These are phyloP conservation scores for Hydroisotoma schaefferi DNA, from an alignment of 2,888 invertebrate genomes.

Conservation along the genomic window DNA sequence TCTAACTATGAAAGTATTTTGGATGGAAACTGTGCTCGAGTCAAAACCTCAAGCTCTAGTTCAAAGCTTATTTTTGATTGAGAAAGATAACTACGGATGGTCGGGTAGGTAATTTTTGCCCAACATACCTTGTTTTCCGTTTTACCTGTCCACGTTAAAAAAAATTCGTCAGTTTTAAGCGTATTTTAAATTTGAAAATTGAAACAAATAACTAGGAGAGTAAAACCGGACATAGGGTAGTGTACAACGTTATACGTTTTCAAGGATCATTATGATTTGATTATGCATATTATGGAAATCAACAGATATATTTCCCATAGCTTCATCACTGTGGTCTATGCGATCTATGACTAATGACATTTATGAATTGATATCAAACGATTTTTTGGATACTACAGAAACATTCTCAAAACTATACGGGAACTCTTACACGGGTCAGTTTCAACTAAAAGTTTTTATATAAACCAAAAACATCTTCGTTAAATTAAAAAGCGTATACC, in stretches of 20 bases:
- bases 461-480: not conserved
- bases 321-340: conserved; percentile 3
- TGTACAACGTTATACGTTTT: no score
- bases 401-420: conserved; percentile 3
- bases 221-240: no score
- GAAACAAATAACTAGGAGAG: no score
- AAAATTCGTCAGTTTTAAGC: no score
- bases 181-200: no score
- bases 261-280: not conserved
- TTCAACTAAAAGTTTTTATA: not conserved
- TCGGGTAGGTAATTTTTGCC: no score
- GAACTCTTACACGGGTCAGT: conserved; percentile 4
- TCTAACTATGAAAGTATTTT: conserved; percentile 3
- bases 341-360: not conserved
- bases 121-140: no score
- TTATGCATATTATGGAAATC: no score
- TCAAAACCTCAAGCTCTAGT: conserved; percentile 9
- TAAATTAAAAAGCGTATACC: not conserved
- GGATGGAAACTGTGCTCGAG: conserved; percentile 8
- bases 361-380: conserved; percentile 1
- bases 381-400: not conserved
- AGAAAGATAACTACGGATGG: not conserved
- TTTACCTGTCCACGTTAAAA: no score
- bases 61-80: conserved; percentile 4
- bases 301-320: not conserved